phyloP scores from a whole-genome alignment of 2,888 invertebrate species.

The Chrysina gloriosa region DNA sequence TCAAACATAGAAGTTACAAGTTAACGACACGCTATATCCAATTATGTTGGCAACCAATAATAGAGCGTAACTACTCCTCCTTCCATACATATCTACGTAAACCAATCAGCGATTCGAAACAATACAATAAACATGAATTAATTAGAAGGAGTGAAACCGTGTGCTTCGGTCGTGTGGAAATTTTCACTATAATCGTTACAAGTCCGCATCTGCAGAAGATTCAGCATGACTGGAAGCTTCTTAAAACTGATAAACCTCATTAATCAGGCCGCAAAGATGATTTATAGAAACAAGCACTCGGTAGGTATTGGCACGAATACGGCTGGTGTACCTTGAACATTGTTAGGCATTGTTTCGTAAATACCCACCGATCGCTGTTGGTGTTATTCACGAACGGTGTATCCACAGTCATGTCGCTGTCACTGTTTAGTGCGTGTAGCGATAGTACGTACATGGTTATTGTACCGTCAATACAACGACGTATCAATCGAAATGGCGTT shows the following conservation, averaged over 20 bases:
- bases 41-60: slow-evolving; percentile 52
- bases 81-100: slow-evolving; percentile 52
- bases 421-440: background rate
- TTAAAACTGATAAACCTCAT: slow-evolving; percentile 32
- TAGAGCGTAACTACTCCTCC: slow-evolving; percentile 54
- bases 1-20: slow-evolving; percentile 21
- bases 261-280: slow-evolving; percentile 28
- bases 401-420: slow-evolving; percentile 15
- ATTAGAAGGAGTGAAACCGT: slow-evolving; percentile 43
- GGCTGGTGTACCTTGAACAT: background rate
- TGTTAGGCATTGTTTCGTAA: slow-evolving; percentile 21
- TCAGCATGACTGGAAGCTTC: slow-evolving; percentile 25
- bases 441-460: background rate
- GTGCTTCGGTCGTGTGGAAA: slow-evolving; percentile 8
- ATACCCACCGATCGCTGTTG: background rate
- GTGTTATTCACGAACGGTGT: slow-evolving; percentile 1
- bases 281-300: slow-evolving; percentile 28
- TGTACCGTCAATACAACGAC: slow-evolving; percentile 4
- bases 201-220: background rate
- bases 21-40: slow-evolving; percentile 20
- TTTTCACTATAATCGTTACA: slow-evolving; percentile 34
- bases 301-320: slow-evolving; percentile 14
- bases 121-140: slow-evolving; percentile 48
- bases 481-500: slow-evolving; percentile 7
- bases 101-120: slow-evolving; percentile 54